phyloP scores from a whole-genome alignment of 2,888 invertebrate species.

The Ichneumoninae sp. region DNA sequence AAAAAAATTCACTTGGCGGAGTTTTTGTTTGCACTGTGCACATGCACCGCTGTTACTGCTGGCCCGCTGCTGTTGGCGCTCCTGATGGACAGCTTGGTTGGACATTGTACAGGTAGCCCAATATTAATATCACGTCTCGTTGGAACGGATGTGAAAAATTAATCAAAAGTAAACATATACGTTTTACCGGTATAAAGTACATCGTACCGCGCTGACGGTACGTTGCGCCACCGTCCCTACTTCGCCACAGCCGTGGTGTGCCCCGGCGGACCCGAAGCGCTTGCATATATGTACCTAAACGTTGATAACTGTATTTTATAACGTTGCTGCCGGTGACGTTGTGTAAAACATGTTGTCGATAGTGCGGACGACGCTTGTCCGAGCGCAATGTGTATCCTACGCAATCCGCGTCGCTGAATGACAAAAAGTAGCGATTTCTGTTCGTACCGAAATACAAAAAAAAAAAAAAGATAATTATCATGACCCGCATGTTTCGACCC shows the following conservation, averaged over 20 bases:
- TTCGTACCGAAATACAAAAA: neutral
- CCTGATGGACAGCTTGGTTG: slow-evolving; percentile 57
- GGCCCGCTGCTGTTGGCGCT: slow-evolving; percentile 13
- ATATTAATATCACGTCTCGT: slow-evolving; percentile 51
- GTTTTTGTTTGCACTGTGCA: slow-evolving; percentile 23
- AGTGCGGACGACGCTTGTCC: slow-evolving; percentile 12
- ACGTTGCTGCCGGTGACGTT: slow-evolving; percentile 46
- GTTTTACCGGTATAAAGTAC: slow-evolving; percentile 31
- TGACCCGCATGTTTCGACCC: neutral
- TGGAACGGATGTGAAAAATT: slow-evolving; percentile 53
- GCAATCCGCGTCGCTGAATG: neutral
- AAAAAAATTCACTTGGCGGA: slow-evolving; percentile 14
- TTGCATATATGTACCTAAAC: slow-evolving; percentile 22
- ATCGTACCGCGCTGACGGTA: slow-evolving; percentile 17
- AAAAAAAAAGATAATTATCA: neutral
- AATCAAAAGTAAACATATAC: slow-evolving; percentile 48
- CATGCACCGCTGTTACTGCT: neutral
- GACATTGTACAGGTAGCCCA: slow-evolving; percentile 28
- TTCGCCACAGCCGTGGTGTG: slow-evolving; percentile 10
- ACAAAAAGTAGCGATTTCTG: neutral
- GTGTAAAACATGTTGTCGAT: slow-evolving; percentile 52
- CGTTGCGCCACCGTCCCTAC: neutral
- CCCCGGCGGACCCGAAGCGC: neutral
- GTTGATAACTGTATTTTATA: slow-evolving; percentile 41
- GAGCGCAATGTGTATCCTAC: neutral